These are phyloP conservation scores for Cololabis saira DNA, from an alignment of 2,113 vertebrate genomes.

Conservation along the genomic window DNA sequence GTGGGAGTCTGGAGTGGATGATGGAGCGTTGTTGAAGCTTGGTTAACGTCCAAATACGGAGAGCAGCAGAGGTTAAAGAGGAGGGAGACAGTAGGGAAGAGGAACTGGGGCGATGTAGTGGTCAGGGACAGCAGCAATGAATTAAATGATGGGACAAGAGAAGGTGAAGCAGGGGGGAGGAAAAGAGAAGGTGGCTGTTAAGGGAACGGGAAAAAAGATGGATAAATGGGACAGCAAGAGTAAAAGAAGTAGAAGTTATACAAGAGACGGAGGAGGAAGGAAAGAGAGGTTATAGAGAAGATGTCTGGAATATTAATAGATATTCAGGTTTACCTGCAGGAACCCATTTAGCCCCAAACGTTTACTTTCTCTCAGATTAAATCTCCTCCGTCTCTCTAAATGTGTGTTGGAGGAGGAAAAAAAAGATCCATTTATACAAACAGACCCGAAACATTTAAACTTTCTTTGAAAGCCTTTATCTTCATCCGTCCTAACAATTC, in stretches of 20 bases:
- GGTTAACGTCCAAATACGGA: constrained; percentile 54
- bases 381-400: constrained; percentile 33
- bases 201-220: constrained; percentile 9
- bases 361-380: constrained; percentile 71
- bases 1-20: constrained; percentile 16
- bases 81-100: constrained; percentile 21
- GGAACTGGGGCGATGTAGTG: constrained; percentile 4
- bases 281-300: constrained; percentile 64
- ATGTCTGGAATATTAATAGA: constrained; percentile 75
- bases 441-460: constrained; percentile 13
- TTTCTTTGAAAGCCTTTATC: constrained; percentile 5
- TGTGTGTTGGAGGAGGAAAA: constrained; percentile 13
- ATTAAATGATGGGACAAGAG: background rate
- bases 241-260: constrained; percentile 48
- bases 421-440: constrained; percentile 8
- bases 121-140: background rate
- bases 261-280: constrained; percentile 36
- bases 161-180: constrained; percentile 8
- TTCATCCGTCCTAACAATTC: too few relatives aligned
- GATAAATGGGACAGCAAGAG: constrained; percentile 32
- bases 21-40: constrained; percentile 33
- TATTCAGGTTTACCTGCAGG: constrained; percentile 71
- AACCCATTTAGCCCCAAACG: constrained; percentile 71
- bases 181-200: constrained; percentile 33
- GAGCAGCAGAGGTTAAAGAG: constrained; percentile 47